Evolutionary conservation across 23 tunicate species (phyloP).

Genomic region (Aplidium turbinatum): DNA sequence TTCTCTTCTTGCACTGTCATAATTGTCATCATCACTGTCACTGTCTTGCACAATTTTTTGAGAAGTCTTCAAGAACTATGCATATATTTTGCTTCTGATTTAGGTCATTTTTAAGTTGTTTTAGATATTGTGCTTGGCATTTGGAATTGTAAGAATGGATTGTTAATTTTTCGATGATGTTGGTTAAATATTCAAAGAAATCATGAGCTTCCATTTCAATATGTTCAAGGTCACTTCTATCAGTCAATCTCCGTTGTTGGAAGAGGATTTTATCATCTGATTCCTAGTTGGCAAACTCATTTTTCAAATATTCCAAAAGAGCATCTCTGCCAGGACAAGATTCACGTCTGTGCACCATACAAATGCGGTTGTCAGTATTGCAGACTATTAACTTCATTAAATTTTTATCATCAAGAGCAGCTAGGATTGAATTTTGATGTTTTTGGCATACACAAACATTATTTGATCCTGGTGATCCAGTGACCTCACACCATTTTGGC

Average conservation of each 20-base stretch:
- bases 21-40: no score
- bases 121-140: constrained; percentile 30
- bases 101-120: constrained; percentile 10
- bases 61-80: constrained; percentile 24
- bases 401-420: no score
- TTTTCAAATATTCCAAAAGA: constrained; percentile 15
- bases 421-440: constrained; percentile 12
- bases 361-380: no score
- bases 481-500: constrained; percentile 15
- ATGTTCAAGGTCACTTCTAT: constrained; percentile 31
- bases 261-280: constrained; percentile 5
- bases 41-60: constrained; percentile 24
- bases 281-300: constrained; percentile 5
- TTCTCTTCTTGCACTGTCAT: constrained; percentile 39
- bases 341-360: neutral
- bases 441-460: constrained; percentile 38
- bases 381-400: no score
- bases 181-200: neutral
- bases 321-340: constrained; percentile 17
- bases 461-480: constrained; percentile 25
- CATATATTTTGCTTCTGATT: constrained; percentile 11
- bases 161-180: constrained; percentile 15
- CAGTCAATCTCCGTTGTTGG: constrained; percentile 33
- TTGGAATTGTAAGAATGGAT: constrained; percentile 17
- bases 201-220: constrained; percentile 13